Evolutionary conservation across 2,113 vertebrate genomes (phyloP).

Genomic region (Bufo gargarizans): DNA sequence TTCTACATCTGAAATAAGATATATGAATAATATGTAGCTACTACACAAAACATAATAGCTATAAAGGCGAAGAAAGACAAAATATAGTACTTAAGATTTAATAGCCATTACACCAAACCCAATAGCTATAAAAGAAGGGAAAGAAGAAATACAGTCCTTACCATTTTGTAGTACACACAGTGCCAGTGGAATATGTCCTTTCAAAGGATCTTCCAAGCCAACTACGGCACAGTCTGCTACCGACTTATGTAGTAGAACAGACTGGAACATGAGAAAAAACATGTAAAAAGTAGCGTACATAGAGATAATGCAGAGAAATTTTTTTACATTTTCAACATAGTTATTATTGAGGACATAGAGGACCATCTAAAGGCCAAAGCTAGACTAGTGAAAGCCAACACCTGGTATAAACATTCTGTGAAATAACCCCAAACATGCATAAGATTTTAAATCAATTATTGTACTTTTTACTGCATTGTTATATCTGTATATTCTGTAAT

Average conservation of each 20-base stretch:
- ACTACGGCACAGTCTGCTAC: constrained; percentile 95
- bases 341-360: background rate
- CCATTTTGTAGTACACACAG: constrained; percentile 88
- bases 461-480: background rate
- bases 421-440: background rate
- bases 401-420: background rate
- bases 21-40: background rate
- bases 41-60: background rate
- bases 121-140: background rate
- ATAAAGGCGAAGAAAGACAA: background rate
- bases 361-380: background rate
- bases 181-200: constrained; percentile 89
- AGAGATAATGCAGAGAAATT: background rate
- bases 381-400: background rate
- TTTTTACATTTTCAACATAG: background rate
- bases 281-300: background rate
- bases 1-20: constrained; percentile 71
- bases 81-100: too few relatives aligned
- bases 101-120: background rate
- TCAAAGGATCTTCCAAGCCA: constrained; percentile 87
- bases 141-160: constrained; percentile 67
- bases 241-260: constrained; percentile 79
- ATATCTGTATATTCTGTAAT: background rate
- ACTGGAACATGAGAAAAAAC: constrained; percentile 70
- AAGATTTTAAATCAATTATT: background rate